A percentile compares a stretch with the other conserved stretches of the same genome.
These are phyloP conservation scores for Temnothorax curvispinosus DNA, from an alignment of 1,140 invertebrate species.

Conservation along the genomic window DNA sequence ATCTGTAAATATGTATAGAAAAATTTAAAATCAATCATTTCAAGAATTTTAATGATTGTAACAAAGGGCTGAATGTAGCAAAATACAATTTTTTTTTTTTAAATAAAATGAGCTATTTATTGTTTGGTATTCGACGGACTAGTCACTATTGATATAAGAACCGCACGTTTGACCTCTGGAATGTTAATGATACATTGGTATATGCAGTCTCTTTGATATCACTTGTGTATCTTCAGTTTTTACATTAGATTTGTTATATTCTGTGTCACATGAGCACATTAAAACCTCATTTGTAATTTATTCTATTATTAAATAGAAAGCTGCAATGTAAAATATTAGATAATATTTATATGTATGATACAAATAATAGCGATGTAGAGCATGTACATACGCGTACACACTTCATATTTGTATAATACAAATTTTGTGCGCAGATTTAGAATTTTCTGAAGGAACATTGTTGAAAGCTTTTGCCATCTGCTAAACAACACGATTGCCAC, in stretches of 20 bases:
- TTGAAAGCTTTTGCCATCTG: neutral
- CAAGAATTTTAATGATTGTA: constrained; percentile 3
- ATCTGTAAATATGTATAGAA: constrained; percentile 2
- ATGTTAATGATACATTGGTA: neutral
- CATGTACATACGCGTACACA: neutral
- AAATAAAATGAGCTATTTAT: constrained; percentile 13
- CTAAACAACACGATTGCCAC: neutral
- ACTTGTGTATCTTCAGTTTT: neutral
- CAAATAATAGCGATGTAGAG: neutral
- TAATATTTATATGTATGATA: neutral
- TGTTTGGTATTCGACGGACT: neutral
- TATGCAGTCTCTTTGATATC: neutral
- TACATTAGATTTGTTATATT: neutral
- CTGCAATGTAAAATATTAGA: neutral
- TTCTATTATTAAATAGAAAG: neutral
- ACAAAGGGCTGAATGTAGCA: neutral
- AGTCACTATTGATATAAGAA: neutral
- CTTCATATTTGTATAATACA: constrained; percentile 20
- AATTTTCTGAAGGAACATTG: neutral
- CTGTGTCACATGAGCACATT: neutral
- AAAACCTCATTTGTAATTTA: neutral
- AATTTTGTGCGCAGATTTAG: neutral
- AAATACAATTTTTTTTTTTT: neutral
- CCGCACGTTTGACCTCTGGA: neutral
- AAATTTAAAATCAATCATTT: neutral